Evolutionary conservation across 2,888 invertebrate species (phyloP).

Genomic region (Ecdyonurus torrentis): DNA sequence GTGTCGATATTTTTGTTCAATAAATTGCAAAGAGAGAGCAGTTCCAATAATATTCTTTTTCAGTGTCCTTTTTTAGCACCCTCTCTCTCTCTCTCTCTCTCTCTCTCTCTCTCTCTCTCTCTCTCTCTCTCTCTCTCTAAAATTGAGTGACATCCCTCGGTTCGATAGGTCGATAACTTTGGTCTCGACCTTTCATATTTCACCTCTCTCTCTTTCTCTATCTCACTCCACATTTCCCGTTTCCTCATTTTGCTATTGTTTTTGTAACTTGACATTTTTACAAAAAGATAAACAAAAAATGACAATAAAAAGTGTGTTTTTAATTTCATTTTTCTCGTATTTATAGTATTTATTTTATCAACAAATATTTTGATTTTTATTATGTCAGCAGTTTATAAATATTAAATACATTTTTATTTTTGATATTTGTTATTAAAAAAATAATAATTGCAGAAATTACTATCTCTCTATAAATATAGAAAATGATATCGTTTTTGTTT

Average conservation of each 20-base stretch:
- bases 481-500: no score
- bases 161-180: not conserved
- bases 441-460: no score
- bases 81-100: not conserved
- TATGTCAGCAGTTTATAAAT: no score
- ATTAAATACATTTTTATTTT: no score
- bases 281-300: not conserved
- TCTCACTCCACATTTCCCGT: not conserved
- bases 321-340: no score
- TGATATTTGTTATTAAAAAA: no score
- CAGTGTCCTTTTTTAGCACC: not conserved
- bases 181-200: not conserved
- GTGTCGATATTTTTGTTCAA: not conserved
- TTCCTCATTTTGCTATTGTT: conserved; percentile 1
- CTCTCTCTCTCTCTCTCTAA: not conserved
- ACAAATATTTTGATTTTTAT: no score
- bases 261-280: not conserved
- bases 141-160: not conserved
- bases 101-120: not conserved
- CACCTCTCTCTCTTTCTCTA: not conserved
- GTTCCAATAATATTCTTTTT: no score
- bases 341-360: no score
- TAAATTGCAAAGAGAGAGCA: not conserved
- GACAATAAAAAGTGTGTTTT: no score
- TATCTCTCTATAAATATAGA: no score